A percentile compares a stretch with the other conserved stretches of the same genome.
phyloP scores from a whole-genome alignment of 2,113 vertebrate species.

The Caretta caretta region DNA sequence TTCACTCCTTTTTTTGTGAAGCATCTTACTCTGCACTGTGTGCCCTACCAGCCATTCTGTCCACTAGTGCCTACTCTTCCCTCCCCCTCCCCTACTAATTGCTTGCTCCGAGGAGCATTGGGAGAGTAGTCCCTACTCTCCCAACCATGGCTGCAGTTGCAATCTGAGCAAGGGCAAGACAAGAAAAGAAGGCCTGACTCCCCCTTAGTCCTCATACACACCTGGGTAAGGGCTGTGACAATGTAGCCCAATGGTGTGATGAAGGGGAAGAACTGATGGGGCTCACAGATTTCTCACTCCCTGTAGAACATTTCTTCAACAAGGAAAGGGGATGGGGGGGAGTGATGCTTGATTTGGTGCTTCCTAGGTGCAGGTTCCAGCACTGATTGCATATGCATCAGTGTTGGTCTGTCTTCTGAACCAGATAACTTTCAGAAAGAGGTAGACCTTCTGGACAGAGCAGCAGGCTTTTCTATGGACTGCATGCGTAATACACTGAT shows the following conservation, averaged over 20 bases:
- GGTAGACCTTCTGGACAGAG: conserved; percentile 29
- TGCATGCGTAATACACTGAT: conserved; percentile 9
- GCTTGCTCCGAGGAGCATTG: neutral
- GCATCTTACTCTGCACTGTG: neutral
- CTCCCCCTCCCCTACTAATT: neutral
- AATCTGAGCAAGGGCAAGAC: neutral
- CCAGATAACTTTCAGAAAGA: neutral
- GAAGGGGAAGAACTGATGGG: neutral
- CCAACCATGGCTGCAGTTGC: neutral
- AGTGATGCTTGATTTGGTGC: neutral
- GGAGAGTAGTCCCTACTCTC: neutral
- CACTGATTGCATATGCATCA: neutral
- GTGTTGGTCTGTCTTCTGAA: neutral
- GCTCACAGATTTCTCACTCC: neutral
- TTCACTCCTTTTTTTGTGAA: neutral
- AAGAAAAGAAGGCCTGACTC: neutral
- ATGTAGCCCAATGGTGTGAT: no score
- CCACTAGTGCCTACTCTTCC: neutral
- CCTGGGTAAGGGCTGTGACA: neutral
- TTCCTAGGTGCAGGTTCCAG: neutral
- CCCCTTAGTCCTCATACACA: neutral
- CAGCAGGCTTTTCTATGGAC: conserved; percentile 50
- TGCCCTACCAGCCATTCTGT: neutral
- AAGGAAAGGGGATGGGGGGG: rapidly evolving
- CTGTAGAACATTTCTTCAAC: neutral